Base-by-base conservation (phyloP, 2,888 invertebrate species). In the Osmoderma eremita region DNA sequence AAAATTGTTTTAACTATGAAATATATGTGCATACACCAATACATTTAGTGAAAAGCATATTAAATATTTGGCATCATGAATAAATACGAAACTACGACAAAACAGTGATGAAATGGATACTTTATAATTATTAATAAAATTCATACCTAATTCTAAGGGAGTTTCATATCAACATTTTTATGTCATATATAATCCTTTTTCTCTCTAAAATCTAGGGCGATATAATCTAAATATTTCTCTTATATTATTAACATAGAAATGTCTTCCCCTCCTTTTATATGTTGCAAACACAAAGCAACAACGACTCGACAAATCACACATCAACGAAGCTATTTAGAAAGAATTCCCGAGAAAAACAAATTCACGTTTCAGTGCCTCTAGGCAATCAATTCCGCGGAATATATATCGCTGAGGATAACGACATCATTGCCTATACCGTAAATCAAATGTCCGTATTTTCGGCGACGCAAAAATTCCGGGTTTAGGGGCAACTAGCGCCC, bases 371-470 rank as follows among this genome's bases (percentile, higher is more conserved):
- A 63, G 20, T 53, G 48, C 30, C 58, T 58, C 67, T 63, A 48
- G 22, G 48, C 63, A 45, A 63, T 67, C 62, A 63, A 53, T 63
- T 67, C 39, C 63, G 38, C 50, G 24, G 61, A 63, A 54, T 54
- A 61, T n/a, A n/a, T 67, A 67, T 67, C 63, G 56, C 38, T 58
- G 39, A 45, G 45, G 50, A 10, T 49, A 66, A 61, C 50, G 63
- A 62, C 62, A 45, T 62, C 61, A 67, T 69, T 70, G 65, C 67
- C 69, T 69, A 70, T 17, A 54, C 51, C 68, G 74, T 77, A 79
- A 78, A 79, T 78, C 73, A 76, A 53, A 63, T 73, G 76, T 78
- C 78, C 78, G 78, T 78, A 77, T 72, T 76, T 77, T 18, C 45
- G 45, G 38, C 73, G 70, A 75, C 76, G 77, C 30, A 8, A 30